Evolutionary conservation across 2,113 vertebrate genomes (phyloP), one percentile per base, ranked within the genome.

Genomic region (Synchiropus splendidus): DNA sequence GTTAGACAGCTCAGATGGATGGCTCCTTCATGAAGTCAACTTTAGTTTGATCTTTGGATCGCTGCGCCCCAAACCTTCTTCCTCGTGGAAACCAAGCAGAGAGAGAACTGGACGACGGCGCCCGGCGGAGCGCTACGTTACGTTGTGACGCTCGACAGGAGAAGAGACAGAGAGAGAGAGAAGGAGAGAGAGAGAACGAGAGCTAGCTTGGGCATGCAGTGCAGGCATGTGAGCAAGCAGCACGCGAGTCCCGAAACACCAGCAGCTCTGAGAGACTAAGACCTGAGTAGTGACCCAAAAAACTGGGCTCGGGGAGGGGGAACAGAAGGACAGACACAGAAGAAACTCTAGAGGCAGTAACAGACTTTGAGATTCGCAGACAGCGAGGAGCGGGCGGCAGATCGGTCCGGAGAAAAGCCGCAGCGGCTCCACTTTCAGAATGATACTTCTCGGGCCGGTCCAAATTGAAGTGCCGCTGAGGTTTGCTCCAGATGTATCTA

Each of bases 181-280:
- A 15, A 15, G 36, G 48, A 68, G 74, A 78, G 56, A 81, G 74
- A 74, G 72, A 75, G 67, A 71, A 52, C 65, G 64, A 72, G 74
- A 79, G 82, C 74, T 81, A 67, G 78, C 77, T 79, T 70, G 70
- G 62, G 63, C 82, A 86, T 86, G 84, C 84, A 82, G 79, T 76
- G 82, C 82, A 86, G 81, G 82, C 80, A 82, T 74, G 74, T 78
- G 55, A 80, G 74, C 81, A 86, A 82, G 81, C 80, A 83, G 78
- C 79, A 75, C 71, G 65, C 53, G 63, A 75, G 70, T 2, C 21
- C 21, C 21, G 21, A 27, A 27, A 27, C 21, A 27, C 21, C 21
- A 27, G 21, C 21, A 27, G 21, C 21, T 27, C 67, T 70, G 67
- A 69, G 49, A 33, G 53, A 47, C 55, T 63, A 51, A 59, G 49